Evolutionary conservation across 2,888 invertebrate species (phyloP), one percentile per base, ranked within the genome.

Genomic region (Drosophila pseudotakahashii): DNA sequence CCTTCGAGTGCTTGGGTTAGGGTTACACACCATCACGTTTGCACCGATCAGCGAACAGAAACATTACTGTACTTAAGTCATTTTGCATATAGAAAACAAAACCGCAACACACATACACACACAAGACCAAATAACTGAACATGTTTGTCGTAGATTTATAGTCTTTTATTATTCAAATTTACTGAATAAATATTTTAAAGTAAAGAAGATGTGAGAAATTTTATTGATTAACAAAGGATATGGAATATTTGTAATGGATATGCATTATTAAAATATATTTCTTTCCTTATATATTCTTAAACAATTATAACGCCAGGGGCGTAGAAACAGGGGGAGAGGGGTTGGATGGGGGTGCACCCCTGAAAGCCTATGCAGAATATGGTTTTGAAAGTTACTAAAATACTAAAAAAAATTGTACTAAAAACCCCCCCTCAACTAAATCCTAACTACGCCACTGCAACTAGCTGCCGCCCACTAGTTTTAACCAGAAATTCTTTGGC

Each of bases 71-170:
- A 76, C 71, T 63, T 85, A 84, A 81, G 77, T 81, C 81, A 88
- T 72, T 32, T 45, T 50, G 55, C 60, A 75, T 70, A 67, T 59
- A 63, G 39, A 60, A 37, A 41, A 55, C n/a, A 34, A 62, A 30
- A 47, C 41, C 45, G 58, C 44, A 58, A 51, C 42, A 60, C 50
- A 58, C 2, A 58, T 14, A 73, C 23, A 63, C 54, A 51, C 54
- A 51, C 50, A 52, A 48, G 79, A 88, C 81, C 85, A 81, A 82
- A 88, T 85, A 88, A 78, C 72, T 67, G 11, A 69, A 66, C 26
- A 54, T 73, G 51, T 61, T 64, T 66, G 62, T 48, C 52, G 63
- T 78, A 74, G 63, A 68, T 50, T 53, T 60, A 64, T 82, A 85
- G 79, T 75, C 50, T 66, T 39, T 74, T 48, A 36, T 64, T 41